A percentile compares a stretch with the other conserved stretches of the same genome.
Conservation (phyloP, 2,888 invertebrate genomes). For the Heliconius charithonia region DNA sequence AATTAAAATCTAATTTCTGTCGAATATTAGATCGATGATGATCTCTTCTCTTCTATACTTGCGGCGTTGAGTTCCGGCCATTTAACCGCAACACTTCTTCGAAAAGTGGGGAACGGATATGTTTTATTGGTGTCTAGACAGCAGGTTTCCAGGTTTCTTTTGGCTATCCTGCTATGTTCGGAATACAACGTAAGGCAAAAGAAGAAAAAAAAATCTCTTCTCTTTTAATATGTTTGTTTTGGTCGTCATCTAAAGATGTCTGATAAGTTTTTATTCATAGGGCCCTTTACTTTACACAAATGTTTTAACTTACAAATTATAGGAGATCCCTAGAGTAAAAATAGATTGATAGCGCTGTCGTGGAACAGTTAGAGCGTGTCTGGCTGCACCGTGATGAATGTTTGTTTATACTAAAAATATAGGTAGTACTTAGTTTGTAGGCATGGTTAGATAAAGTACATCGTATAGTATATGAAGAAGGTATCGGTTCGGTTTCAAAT, state of each 20-base stretch:
- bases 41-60: too few species aligned
- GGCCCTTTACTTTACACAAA: background rate
- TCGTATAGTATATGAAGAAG: background rate
- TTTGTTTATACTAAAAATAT: background rate
- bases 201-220: background rate
- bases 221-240: too few species aligned
- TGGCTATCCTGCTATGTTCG: background rate
- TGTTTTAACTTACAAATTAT: background rate
- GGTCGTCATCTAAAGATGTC: background rate
- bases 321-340: constrained; percentile 10
- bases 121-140: background rate
- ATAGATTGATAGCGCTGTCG: background rate
- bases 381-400: background rate
- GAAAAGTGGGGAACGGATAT: background rate
- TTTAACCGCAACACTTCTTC: background rate
- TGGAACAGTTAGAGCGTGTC: background rate
- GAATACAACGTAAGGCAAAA: background rate
- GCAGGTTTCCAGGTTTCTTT: background rate
- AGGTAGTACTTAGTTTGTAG: background rate
- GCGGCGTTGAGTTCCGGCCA: background rate
- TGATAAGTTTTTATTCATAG: background rate
- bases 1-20: too few species aligned
- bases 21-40: too few species aligned
- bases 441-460: background rate
- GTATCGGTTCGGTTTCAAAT: too few species aligned